Base-by-base conservation (phyloP, 2,888 invertebrate species). In the Noctua janthe region DNA sequence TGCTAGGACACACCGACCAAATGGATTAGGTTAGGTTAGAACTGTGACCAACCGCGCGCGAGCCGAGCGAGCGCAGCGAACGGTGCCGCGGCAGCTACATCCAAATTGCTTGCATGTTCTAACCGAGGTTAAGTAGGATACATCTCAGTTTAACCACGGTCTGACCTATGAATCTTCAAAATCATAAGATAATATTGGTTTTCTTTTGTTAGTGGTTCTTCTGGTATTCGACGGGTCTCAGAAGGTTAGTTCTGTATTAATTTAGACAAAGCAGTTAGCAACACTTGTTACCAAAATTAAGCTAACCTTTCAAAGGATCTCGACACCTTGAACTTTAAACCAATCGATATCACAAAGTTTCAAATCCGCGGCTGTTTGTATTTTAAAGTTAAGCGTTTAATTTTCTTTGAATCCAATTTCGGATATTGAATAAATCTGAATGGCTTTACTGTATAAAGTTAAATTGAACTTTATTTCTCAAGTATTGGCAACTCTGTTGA, bases 401-500 rank as follows among this genome's bases (percentile, higher is more conserved):
- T 87, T 84, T 87, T 76, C 70, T 78, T 89, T 71, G 78, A 87
- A 77, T 70, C 59, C 62, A 81, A 88, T 82, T 83, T 89, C 77
- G 74, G 64, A 88, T 88, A 85, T 89, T 88, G 81, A 89, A 89
- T 84, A 85, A 88, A 84, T 81, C 74, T 71, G 71, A 76, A 73
- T 75, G 69, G 74, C 66, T 82, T 69, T 74, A 66, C 43, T 70
- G 78, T 69, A 1, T 49, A 47, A 84, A 82, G 78, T 84, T 80
- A 73, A 76, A 81, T 82, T 29, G 71, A 82, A 87, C 15, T 87
- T 85, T 83, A 51, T 67, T 70, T 67, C 35, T 62, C 49, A 74
- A 78, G 69, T 76, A 67, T 62, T 81, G 83, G 89, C 85, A 81
- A 82, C 67, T 84, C 70, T 59, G 71, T 72, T 69, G 64, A 77